These are phyloP conservation scores for Pseudopipra pipra DNA, from an alignment of 2,113 vertebrate genomes.

Conservation along the genomic window DNA sequence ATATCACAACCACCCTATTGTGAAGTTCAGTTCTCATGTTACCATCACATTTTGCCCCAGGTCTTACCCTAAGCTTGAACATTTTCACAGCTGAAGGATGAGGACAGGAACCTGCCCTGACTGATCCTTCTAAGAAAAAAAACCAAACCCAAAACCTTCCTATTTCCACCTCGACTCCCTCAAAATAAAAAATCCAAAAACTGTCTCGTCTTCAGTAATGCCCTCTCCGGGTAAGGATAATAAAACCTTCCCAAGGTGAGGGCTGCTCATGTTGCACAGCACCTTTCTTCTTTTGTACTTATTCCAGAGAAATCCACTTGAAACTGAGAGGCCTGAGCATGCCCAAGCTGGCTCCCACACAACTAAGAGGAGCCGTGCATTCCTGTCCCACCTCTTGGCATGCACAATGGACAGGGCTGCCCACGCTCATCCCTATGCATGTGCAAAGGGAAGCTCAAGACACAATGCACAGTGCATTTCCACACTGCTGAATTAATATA, in stretches of 20 bases:
- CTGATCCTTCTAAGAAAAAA: background rate
- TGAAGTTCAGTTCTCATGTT: background rate
- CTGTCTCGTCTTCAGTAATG: background rate
- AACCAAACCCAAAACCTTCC: background rate
- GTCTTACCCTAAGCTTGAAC: background rate
- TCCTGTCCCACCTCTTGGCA: background rate
- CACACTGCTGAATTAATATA: background rate
- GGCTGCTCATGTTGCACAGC: background rate
- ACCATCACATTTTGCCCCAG: background rate
- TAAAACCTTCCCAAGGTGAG: background rate
- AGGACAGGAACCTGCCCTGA: background rate
- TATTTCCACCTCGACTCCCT: accelerated
- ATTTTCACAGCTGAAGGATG: background rate
- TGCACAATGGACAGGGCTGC: background rate
- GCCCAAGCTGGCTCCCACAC: background rate
- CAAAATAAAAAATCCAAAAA: background rate
- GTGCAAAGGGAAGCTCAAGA: background rate
- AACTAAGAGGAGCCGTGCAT: background rate
- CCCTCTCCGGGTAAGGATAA: background rate
- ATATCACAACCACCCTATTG: background rate
- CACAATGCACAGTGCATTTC: background rate
- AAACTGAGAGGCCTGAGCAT: background rate
- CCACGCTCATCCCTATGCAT: background rate
- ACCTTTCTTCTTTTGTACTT: background rate
- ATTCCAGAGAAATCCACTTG: background rate